Evolutionary conservation across 2,888 invertebrate species (phyloP).

Genomic region (Acronicta alni): DNA sequence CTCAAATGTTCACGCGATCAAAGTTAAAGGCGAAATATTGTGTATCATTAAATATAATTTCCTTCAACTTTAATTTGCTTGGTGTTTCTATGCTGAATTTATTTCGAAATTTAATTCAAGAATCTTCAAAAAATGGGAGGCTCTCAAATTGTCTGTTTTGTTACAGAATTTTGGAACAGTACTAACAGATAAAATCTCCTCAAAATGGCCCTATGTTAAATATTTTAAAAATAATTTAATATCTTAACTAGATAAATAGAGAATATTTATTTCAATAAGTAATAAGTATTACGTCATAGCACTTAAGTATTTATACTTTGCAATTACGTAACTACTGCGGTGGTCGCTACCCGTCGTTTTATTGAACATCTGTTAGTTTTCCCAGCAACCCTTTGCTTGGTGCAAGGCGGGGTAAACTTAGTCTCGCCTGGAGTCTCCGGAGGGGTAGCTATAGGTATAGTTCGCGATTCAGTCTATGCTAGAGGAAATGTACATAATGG

Average conservation of each 20-base stretch:
- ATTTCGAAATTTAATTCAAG: too few relatives aligned
- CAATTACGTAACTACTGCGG: conserved; percentile 19
- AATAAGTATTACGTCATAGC: too few relatives aligned
- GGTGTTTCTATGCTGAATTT: too few relatives aligned
- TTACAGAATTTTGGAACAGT: too few relatives aligned
- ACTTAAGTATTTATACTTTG: conserved; percentile 9
- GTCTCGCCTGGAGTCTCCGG: conserved; percentile 21
- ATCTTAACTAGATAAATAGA: too few relatives aligned
- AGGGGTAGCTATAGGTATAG: conserved; percentile 15
- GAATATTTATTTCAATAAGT: too few relatives aligned
- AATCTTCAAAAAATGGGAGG: too few relatives aligned
- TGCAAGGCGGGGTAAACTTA: conserved; percentile 38
- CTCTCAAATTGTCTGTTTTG: too few relatives aligned
- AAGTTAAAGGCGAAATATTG: conserved; percentile 18
- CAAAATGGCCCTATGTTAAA: too few relatives aligned
- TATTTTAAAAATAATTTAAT: too few relatives aligned
- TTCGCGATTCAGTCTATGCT: not conserved
- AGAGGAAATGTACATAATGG: too few relatives aligned
- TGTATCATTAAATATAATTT: conserved; percentile 18
- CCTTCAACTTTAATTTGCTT: not conserved
- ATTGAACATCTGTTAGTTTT: conserved; percentile 41
- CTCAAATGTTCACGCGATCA: conserved; percentile 14
- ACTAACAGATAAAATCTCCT: too few relatives aligned
- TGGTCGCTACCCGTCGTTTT: conserved; percentile 7
- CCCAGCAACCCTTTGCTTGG: conserved; percentile 48